These are phyloP conservation scores for Boloria selene DNA, from an alignment of 2,888 invertebrate genomes.

Conservation along the genomic window DNA sequence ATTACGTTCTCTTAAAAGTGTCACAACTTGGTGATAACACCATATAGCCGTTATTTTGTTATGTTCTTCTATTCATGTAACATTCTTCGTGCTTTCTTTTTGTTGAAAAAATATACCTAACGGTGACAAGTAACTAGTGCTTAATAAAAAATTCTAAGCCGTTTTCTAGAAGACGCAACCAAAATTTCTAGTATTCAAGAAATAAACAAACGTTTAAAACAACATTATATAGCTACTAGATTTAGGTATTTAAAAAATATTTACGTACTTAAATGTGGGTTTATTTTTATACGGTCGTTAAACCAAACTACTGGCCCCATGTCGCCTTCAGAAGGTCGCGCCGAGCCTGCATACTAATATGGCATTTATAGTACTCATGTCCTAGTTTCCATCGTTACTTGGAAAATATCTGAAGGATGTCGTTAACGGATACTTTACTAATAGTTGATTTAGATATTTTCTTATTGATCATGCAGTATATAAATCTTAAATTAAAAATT, in stretches of 20 bases:
- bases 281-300: constrained; percentile 12
- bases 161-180: too few species aligned
- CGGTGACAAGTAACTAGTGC: too few species aligned
- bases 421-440: constrained; percentile 7
- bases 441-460: background rate
- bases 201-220: too few species aligned
- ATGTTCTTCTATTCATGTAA: too few species aligned
- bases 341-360: constrained; percentile 23
- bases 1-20: too few species aligned
- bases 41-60: too few species aligned
- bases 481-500: background rate
- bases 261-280: background rate
- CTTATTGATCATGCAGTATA: background rate
- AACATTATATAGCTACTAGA: background rate
- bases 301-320: constrained; percentile 3
- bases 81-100: too few species aligned
- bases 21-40: too few species aligned
- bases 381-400: constrained; percentile 27
- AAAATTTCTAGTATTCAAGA: too few species aligned
- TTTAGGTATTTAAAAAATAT: background rate
- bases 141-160: too few species aligned
- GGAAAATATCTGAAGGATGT: constrained; percentile 25
- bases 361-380: constrained; percentile 24
- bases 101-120: too few species aligned
- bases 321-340: constrained; percentile 29